A percentile compares a stretch with the other conserved stretches of the same genome.
Evolutionary conservation across 2,113 vertebrate genomes (phyloP).

Genomic region (Pogona vitticeps): DNA sequence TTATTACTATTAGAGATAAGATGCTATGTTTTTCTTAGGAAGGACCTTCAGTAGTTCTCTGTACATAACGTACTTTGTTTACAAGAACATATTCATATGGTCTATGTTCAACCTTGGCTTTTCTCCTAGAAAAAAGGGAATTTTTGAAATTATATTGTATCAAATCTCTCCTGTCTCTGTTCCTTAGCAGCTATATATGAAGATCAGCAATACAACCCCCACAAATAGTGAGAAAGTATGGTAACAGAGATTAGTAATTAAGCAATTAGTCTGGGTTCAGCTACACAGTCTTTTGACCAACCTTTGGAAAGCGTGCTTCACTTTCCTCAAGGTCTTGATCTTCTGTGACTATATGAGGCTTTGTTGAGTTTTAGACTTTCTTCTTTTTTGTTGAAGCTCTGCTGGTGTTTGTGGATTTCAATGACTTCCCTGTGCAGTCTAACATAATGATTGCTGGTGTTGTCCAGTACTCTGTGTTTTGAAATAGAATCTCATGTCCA

Average conservation of each 20-base stretch:
- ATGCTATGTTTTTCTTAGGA: slow-evolving; percentile 39
- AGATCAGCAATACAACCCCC: neutral
- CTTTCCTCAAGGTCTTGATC: neutral
- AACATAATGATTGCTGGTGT: too few relatives aligned
- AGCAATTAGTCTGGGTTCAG: neutral
- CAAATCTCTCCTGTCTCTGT: neutral
- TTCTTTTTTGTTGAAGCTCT: too few relatives aligned
- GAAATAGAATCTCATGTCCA: too few relatives aligned
- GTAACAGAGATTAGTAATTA: neutral
- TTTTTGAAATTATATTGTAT: slow-evolving; percentile 18
- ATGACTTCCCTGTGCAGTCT: too few relatives aligned
- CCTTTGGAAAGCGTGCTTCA: neutral
- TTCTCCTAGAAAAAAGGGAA: slow-evolving; percentile 31
- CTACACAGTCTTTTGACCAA: neutral
- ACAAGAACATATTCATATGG: slow-evolving; percentile 41
- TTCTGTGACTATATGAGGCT: neutral
- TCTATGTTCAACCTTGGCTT: slow-evolving; percentile 16
- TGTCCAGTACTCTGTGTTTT: too few relatives aligned
- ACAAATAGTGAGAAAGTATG: neutral
- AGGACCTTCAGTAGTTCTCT: slow-evolving; percentile 46
- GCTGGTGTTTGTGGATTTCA: too few relatives aligned
- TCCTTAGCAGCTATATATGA: neutral
- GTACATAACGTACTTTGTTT: slow-evolving; percentile 39
- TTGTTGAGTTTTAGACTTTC: too few relatives aligned
- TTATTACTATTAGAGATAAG: slow-evolving; percentile 26